Conservation (phyloP, 35 echinoderm and acorn worm genomes). For the Heliocidaris erythrogramma region DNA sequence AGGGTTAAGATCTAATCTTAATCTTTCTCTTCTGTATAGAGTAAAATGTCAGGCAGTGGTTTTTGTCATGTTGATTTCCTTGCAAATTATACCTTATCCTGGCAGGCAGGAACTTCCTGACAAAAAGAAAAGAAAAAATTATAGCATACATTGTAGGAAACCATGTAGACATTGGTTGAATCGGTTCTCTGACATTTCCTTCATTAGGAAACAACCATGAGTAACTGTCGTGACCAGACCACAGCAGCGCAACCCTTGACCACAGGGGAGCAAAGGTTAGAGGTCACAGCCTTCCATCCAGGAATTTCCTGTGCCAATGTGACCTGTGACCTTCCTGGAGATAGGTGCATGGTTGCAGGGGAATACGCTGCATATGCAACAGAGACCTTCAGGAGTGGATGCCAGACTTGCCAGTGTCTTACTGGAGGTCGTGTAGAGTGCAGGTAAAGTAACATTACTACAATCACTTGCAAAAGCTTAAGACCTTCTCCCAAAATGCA, state of each 20-base stretch:
- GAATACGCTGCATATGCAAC: conserved; percentile 57
- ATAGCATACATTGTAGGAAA: no score
- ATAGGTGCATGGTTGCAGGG: conserved; percentile 70
- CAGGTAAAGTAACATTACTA: conserved; percentile 55
- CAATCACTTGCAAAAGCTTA: background rate
- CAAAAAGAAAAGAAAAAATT: no score
- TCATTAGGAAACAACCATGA: conserved; percentile 60
- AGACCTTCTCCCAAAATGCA: no score
- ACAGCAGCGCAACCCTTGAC: conserved; percentile 45
- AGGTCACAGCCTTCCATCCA: conserved; percentile 81
- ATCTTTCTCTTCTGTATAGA: no score
- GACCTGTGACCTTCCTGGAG: conserved; percentile 59
- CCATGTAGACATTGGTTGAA: no score
- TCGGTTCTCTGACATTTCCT: background rate
- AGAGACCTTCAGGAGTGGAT: conserved; percentile 65
- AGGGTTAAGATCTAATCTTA: no score
- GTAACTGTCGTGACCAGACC: conserved; percentile 53
- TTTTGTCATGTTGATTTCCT: no score
- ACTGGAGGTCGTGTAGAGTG: conserved; percentile 71
- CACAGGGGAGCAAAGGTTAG: conserved; percentile 39
- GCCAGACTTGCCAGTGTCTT: conserved; percentile 82
- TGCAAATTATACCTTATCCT: no score
- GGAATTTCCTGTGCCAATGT: conserved; percentile 73
- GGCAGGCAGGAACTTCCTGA: no score
- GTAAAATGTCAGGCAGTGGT: no score